Percentiles rank a stretch among this genome's conserved stretches.
These are phyloP conservation scores for Chrysaora quinquecirrha DNA, from an alignment of 30 jellyfish, hydroid and myxozoan species.

Conservation along the genomic window DNA sequence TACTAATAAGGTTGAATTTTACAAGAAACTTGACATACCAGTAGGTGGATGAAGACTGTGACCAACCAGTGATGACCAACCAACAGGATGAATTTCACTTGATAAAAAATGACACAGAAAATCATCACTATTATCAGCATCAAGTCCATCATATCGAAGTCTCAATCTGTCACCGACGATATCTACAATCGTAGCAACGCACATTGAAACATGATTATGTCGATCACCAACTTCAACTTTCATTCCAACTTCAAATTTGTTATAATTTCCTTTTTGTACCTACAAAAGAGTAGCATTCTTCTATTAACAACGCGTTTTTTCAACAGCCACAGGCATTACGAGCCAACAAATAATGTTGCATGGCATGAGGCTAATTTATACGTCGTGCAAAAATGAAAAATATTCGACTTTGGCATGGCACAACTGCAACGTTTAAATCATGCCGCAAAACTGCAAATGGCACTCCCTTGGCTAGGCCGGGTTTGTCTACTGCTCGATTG, in stretches of 20 bases:
- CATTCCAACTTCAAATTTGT: slow-evolving; percentile 93
- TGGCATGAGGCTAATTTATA: no score
- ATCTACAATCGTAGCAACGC: slow-evolving; percentile 95
- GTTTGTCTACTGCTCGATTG: no score
- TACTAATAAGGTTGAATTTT: no score
- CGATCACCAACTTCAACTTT: slow-evolving; percentile 92
- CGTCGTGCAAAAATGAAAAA: no score
- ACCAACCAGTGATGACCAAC: slow-evolving; percentile 98
- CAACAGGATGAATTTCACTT: slow-evolving; percentile 96
- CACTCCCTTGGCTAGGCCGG: no score
- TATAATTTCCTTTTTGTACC: slow-evolving; percentile 85
- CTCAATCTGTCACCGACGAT: slow-evolving; percentile 95
- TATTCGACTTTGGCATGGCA: no score
- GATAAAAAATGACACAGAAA: slow-evolving; percentile 85
- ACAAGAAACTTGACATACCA: no score
- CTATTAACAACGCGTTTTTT: background rate
- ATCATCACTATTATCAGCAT: slow-evolving; percentile 80
- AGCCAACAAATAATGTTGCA: no score
- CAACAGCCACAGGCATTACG: background rate
- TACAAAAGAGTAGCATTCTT: slow-evolving; percentile 5
- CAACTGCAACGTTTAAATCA: no score
- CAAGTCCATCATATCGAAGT: slow-evolving; percentile 94
- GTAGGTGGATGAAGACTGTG: slow-evolving; percentile 92
- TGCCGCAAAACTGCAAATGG: no score
- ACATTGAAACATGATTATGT: slow-evolving; percentile 87